Conservation (phyloP, 1,140 invertebrate species). For the Drosophila subpulchrella region DNA sequence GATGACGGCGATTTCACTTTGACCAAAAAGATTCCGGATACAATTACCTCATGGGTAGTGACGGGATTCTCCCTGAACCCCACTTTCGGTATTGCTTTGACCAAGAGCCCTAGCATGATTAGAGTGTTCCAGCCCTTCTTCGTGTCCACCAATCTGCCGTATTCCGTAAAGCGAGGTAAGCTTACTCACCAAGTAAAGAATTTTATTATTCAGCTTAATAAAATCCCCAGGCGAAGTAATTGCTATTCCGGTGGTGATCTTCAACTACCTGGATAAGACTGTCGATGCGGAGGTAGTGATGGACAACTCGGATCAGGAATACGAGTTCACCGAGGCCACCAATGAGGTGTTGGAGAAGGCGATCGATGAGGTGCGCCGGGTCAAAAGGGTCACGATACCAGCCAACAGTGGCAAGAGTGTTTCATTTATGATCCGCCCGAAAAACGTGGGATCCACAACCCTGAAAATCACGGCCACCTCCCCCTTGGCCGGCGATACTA, state of each 20-base stretch:
- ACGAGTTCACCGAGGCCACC: slow-evolving; percentile 90
- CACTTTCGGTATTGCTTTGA: slow-evolving; percentile 93
- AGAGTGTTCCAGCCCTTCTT: slow-evolving; percentile 96
- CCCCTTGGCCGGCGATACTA: slow-evolving; percentile 89
- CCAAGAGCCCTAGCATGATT: slow-evolving; percentile 89
- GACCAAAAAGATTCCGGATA: slow-evolving; percentile 89
- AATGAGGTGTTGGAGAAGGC: slow-evolving; percentile 85
- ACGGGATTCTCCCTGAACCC: slow-evolving; percentile 96
- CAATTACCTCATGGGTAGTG: slow-evolving; percentile 96
- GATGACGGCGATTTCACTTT: slow-evolving; percentile 74
- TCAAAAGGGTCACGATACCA: slow-evolving; percentile 88
- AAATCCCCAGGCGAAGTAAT: slow-evolving; percentile 70
- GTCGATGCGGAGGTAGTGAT: slow-evolving; percentile 92
- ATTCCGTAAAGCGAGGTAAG: slow-evolving; percentile 91
- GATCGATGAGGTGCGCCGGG: slow-evolving; percentile 87
- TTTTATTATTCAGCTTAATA: not conserved
- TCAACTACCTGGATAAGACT: slow-evolving; percentile 87
- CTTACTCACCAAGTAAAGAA: not conserved
- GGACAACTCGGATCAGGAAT: slow-evolving; percentile 92
- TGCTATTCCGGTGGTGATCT: slow-evolving; percentile 76
- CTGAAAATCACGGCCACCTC: slow-evolving; percentile 91
- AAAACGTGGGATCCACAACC: slow-evolving; percentile 89
- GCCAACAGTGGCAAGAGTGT: slow-evolving; percentile 90
- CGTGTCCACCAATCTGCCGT: slow-evolving; percentile 91
- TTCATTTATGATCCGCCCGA: slow-evolving; percentile 92